Base-by-base conservation (phyloP, 2,797 vertebrate species). In the Tenualosa thibaudeaui region DNA sequence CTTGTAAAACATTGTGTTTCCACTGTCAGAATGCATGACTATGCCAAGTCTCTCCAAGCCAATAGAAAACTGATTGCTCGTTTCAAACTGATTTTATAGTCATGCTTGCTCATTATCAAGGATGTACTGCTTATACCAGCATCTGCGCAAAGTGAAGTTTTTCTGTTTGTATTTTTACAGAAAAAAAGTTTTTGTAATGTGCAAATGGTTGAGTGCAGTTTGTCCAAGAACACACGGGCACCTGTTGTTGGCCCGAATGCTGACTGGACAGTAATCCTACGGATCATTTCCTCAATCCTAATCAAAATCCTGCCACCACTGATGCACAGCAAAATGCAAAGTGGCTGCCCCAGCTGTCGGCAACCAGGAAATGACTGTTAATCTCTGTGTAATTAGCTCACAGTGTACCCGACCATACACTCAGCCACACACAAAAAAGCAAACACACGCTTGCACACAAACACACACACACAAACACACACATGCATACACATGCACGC, bases 341-440 rank as follows among this genome's bases (percentile, higher is more conserved):
- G 81, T 82, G 89, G 22, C 81, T 56, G 60, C 31, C 87, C 62
- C 86, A 83, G 88, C 90, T 87, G 83, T 84, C 83, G 65, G 83
- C 26, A 51, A 75, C 87, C 87, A 91, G 88, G 81, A 89, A 84
- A 89, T 65, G 60, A 82, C 24, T 83, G 87, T 85, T 83, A 82
- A 84, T 85, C 65, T 87, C 60, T 83, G 89, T 60, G 86, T 90
- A 89, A 91, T 90, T 91, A 90, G 85, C 88, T 81, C 43, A 82
- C 84, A 86, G 83, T 71, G 58, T 82, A 53, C 81, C 85, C 81
- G 83, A 71, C 26, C 86, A 85, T 83, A 83, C 71, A 17, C 71
- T 46, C 71, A 78, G 71, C 37, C 71, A 6, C 71, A 78, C 5
- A 46, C 15, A 7, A 37, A 13, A 37, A 71, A 13, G 19, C 60